A percentile compares a stretch with the other conserved stretches of the same genome.
Conservation (phyloP, 1,140 invertebrate species). For the Zaprionus ghesquierei region DNA sequence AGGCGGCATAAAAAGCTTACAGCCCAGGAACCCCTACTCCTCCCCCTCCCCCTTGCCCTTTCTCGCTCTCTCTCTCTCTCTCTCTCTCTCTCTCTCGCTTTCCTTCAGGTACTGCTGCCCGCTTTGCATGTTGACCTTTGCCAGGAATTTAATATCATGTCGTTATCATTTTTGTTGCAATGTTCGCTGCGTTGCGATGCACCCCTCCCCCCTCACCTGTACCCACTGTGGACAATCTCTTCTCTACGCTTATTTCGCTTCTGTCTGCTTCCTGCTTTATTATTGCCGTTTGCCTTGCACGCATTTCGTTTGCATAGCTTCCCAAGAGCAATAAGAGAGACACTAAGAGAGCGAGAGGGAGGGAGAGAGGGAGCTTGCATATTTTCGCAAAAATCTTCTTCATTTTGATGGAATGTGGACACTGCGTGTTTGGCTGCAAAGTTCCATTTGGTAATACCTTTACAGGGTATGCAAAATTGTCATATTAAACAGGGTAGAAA, state of each 20-base stretch:
- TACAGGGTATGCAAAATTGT: too few species aligned
- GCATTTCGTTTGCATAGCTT: neutral
- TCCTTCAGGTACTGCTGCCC: neutral
- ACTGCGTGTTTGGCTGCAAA: neutral
- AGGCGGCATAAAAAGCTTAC: neutral
- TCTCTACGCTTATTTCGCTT: too few species aligned
- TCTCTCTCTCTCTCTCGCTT: too few species aligned
- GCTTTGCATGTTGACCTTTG: conserved; percentile 29
- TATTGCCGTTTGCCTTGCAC: neutral
- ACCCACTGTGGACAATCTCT: neutral
- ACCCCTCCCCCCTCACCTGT: neutral
- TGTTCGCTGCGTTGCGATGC: conserved; percentile 1
- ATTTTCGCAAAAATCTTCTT: neutral
- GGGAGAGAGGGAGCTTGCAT: neutral
- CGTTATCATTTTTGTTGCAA: conserved; percentile 6
- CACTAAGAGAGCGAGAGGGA: neutral
- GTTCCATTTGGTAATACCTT: neutral
- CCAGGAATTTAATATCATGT: conserved; percentile 45
- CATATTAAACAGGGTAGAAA: too few species aligned
- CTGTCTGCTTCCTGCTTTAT: neutral
- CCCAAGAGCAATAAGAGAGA: neutral
- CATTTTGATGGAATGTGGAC: neutral
- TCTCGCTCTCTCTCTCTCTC: neutral
- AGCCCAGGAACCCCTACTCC: neutral
- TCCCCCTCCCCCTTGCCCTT: neutral